phyloP scores from a whole-genome alignment of 2,888 invertebrate genomes.

The Patella ulyssiponensis region DNA sequence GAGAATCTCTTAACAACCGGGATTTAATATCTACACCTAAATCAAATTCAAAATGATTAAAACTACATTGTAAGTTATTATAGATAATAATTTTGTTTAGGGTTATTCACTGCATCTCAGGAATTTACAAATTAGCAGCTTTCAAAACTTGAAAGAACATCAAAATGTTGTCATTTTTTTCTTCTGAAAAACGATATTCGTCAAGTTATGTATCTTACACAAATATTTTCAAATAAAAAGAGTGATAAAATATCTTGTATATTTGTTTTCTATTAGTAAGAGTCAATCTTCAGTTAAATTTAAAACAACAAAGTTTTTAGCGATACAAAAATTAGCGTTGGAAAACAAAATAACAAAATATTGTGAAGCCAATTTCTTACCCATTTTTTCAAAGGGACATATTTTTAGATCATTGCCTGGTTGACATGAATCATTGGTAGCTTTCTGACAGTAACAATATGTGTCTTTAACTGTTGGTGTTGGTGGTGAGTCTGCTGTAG shows the following conservation, averaged over 20 bases:
- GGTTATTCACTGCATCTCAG: too few relatives aligned
- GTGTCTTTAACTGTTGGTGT: neutral
- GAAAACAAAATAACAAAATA: too few relatives aligned
- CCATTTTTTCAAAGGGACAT: slow-evolving; percentile 30
- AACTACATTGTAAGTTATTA: too few relatives aligned
- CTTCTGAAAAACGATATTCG: too few relatives aligned
- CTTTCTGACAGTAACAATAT: slow-evolving; percentile 34
- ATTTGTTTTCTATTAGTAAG: too few relatives aligned
- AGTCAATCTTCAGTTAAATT: too few relatives aligned
- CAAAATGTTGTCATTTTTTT: too few relatives aligned
- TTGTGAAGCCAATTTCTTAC: slow-evolving; percentile 13
- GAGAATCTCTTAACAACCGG: slow-evolving; percentile 26
- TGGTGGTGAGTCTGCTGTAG: neutral
- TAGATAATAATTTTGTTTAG: too few relatives aligned
- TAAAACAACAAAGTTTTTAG: too few relatives aligned
- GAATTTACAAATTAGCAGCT: too few relatives aligned
- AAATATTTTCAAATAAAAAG: neutral
- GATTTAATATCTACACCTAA: slow-evolving; percentile 45
- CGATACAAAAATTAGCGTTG: too few relatives aligned
- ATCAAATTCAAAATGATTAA: neutral
- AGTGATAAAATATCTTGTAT: neutral
- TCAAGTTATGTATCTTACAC: neutral
- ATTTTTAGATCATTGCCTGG: slow-evolving; percentile 27
- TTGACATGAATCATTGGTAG: slow-evolving; percentile 26
- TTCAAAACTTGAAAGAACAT: too few relatives aligned